A percentile compares a stretch with the other conserved stretches of the same genome.
Evolutionary conservation across 1,140 invertebrate species (phyloP).

Genomic region (Ganaspis sp.): DNA sequence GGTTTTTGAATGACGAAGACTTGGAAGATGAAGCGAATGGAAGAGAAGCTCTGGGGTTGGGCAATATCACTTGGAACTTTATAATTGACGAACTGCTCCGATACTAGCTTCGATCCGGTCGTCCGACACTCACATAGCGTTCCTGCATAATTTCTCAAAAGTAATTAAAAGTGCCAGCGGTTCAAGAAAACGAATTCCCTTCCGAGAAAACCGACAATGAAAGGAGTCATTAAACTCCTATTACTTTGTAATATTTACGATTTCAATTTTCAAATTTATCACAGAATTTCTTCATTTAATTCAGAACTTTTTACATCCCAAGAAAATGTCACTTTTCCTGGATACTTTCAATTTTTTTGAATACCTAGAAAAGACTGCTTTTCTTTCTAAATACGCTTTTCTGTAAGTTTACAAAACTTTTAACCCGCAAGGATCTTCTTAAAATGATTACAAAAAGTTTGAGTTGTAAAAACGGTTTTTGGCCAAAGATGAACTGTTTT

Average conservation of each 20-base stretch:
- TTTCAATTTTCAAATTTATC: neutral
- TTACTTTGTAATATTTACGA: neutral
- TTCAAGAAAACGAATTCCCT: neutral
- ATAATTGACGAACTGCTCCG: neutral
- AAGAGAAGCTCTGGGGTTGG: neutral
- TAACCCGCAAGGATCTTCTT: too few relatives aligned
- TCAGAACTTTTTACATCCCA: too few relatives aligned
- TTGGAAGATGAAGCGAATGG: neutral
- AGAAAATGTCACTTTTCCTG: too few relatives aligned
- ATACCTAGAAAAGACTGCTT: too few relatives aligned
- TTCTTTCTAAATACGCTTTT: too few relatives aligned
- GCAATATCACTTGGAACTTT: conserved; percentile 3
- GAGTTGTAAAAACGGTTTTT: too few relatives aligned
- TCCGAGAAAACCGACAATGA: neutral
- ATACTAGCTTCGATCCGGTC: neutral
- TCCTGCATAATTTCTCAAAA: neutral
- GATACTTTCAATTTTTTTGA: too few relatives aligned
- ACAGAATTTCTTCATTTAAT: too few relatives aligned
- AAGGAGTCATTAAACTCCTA: neutral
- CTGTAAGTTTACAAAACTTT: too few relatives aligned
- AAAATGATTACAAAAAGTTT: too few relatives aligned
- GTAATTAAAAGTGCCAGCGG: conserved; percentile 4
- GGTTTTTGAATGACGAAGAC: neutral
- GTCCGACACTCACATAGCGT: neutral
- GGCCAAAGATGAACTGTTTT: too few relatives aligned